Evolutionary conservation across 2,888 invertebrate species (phyloP).

Genomic region (Polydrusus tereticollis): DNA sequence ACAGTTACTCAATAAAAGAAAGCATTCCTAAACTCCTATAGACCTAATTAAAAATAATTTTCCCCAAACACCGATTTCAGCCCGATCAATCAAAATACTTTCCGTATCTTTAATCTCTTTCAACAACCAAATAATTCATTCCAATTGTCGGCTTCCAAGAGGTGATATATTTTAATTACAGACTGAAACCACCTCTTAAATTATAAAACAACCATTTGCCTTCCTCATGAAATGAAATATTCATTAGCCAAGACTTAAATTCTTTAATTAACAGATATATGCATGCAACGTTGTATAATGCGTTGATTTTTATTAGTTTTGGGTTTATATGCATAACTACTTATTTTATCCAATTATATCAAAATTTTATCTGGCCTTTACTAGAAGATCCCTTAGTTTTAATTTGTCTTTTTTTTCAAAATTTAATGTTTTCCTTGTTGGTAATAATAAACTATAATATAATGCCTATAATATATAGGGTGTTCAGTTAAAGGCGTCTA

Average conservation of each 20-base stretch:
- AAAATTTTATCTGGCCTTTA: too few species aligned
- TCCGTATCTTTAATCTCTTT: slow-evolving; percentile 38
- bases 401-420: too few species aligned
- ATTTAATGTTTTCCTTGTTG: too few species aligned
- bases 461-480: too few species aligned
- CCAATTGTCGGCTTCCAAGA: slow-evolving; percentile 34
- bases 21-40: background rate
- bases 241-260: slow-evolving; percentile 23
- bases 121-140: slow-evolving; percentile 39
- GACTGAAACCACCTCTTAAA: slow-evolving; percentile 38
- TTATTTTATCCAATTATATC: too few species aligned
- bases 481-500: too few species aligned
- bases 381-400: too few species aligned
- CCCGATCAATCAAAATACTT: slow-evolving; percentile 38
- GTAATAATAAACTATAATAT: too few species aligned
- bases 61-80: slow-evolving; percentile 30
- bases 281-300: slow-evolving; percentile 12
- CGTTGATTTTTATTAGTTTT: background rate
- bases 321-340: too few species aligned
- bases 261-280: slow-evolving; percentile 34
- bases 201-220: slow-evolving; percentile 42
- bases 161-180: slow-evolving; percentile 45
- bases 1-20: background rate
- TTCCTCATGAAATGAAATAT: slow-evolving; percentile 30
- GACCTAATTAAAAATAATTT: slow-evolving; percentile 35